Evolutionary conservation across 2,797 vertebrate genomes (phyloP).

Genomic region (Echiichthys vipera): DNA sequence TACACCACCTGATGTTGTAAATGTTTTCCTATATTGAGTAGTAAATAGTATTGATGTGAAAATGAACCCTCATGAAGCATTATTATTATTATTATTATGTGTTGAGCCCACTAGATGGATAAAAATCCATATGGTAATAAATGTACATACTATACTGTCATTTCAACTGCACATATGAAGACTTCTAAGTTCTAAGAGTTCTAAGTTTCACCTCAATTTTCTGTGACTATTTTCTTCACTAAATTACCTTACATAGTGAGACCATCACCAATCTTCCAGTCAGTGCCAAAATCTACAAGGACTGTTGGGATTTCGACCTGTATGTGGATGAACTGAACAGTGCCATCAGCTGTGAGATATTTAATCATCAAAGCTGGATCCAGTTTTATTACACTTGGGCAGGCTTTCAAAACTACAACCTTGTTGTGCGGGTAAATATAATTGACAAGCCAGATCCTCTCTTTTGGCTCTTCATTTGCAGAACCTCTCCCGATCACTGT

Average conservation of each 20-base stretch:
- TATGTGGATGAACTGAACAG: conserved; percentile 78
- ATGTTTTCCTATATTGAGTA: too few species aligned
- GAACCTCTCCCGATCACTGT: background rate
- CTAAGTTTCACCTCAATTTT: background rate
- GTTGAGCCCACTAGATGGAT: too few species aligned
- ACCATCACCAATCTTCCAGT: conserved; percentile 76
- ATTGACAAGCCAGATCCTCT: background rate
- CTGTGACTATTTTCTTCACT: conserved; percentile 12
- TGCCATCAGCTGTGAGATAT: conserved; percentile 80
- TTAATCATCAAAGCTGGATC: conserved; percentile 81
- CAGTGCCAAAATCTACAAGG: conserved; percentile 81
- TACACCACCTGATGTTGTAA: too few species aligned
- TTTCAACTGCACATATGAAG: background rate
- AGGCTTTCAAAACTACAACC: conserved; percentile 85
- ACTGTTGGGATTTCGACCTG: conserved; percentile 84
- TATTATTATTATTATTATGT: too few species aligned
- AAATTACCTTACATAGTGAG: conserved; percentile 59
- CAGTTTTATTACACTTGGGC: conserved; percentile 88
- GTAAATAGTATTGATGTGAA: too few species aligned
- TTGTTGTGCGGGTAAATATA: conserved; percentile 84
- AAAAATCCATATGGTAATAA: too few species aligned
- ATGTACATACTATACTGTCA: too few species aligned
- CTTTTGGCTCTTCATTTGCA: background rate
- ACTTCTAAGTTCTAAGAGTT: background rate
- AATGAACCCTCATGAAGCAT: too few species aligned